Base-by-base conservation (phyloP, 2,888 invertebrate genomes). In the Tiphia femorata region DNA sequence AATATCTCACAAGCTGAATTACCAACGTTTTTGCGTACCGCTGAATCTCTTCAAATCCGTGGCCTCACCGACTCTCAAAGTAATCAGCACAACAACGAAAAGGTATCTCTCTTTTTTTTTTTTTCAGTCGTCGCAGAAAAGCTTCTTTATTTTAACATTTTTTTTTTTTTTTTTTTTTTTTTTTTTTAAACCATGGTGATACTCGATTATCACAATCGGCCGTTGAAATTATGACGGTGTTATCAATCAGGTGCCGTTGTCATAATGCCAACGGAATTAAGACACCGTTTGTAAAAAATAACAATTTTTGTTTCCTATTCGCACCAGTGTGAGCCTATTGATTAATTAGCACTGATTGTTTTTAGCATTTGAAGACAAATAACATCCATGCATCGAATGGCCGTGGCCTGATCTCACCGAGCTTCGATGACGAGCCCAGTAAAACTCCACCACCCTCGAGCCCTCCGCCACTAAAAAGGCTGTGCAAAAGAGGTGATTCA, bases 1-100 rank as follows among this genome's bases (percentile, higher is more conserved):
- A 92, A 92, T 84, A 91, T 92, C 61, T 91, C 92, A 72, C 92
- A 92, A 85, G 90, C 91, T 61, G 91, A 92, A 77, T 86, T 93
- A 63, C 89, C 91, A 66, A 88, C 90, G 29, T 92, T 93, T 84
- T 85, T 92, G 70, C 89, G 91, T 73, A 92, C 92, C 25, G 93
- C 93, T 41, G 92, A 93, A 83, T 91, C 92, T 62, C 85, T 92
- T 62, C 91, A 92, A 85, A 92, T 92, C 70, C 87, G 92, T 75
- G 92, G 92, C 65, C 87, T 92, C 79, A 92, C 92, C 35, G 92
- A 92, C 76, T 80, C 84, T 69, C 81, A 84, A 75, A 81, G 76
- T 67, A 82, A 76, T 76, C 82, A 83, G 73, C 82, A 83, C 75
- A 80, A 80, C 78, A 81, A 81, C 76, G 83, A 83, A 79, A 84